Percentiles rank a stretch among this genome's conserved stretches.
Conservation (phyloP, 2,113 vertebrate species). For the Propithecus coquereli region DNA sequence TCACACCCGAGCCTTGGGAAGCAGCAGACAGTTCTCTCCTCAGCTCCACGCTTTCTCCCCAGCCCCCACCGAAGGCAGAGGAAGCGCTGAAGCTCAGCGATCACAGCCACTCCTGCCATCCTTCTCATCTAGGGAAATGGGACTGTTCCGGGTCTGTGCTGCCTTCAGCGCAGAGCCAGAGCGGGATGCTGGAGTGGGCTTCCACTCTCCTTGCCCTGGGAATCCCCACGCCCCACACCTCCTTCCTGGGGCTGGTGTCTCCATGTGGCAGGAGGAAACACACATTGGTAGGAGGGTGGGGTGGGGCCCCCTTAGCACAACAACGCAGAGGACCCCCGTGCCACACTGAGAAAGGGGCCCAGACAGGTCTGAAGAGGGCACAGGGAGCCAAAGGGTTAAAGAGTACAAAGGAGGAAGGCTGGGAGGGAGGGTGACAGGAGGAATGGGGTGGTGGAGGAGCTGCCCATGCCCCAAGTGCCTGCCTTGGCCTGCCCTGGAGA, state of each 20-base stretch:
- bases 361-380: neutral
- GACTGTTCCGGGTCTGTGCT: neutral
- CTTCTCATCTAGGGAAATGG: neutral
- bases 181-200: too few relatives aligned
- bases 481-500: neutral
- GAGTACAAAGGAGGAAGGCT: neutral
- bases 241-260: neutral
- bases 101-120: neutral
- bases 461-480: neutral
- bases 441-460: neutral
- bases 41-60: neutral
- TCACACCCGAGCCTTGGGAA: neutral
- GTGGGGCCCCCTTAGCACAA: neutral
- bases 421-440: neutral
- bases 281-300: fast-evolving
- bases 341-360: neutral
- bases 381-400: neutral
- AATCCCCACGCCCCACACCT: too few relatives aligned
- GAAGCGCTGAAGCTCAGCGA: neutral
- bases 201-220: neutral
- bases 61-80: neutral
- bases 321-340: neutral
- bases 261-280: neutral
- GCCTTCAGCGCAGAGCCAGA: neutral
- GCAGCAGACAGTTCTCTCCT: neutral